A percentile compares a stretch with the other conserved stretches of the same genome.
phyloP scores from a whole-genome alignment of 1,140 invertebrate species.

The Holotrichia oblita region DNA sequence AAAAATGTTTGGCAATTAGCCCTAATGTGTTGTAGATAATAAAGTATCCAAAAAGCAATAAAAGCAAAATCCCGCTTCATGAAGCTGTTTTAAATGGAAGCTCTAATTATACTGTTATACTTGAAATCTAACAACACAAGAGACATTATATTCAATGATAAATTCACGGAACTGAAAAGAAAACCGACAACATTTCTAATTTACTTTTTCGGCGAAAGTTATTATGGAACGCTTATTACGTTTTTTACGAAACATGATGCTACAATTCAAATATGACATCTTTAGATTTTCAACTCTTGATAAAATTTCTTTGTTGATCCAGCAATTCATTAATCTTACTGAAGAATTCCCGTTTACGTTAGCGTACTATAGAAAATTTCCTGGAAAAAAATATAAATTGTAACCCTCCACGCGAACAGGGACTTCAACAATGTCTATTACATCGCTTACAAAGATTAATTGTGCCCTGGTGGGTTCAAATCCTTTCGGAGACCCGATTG shows the following conservation, averaged over 20 bases:
- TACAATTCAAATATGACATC: conserved; percentile 23
- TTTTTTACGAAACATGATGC: not conserved
- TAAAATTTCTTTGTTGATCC: conserved; percentile 29
- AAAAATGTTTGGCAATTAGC: too few species aligned
- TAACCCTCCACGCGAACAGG: not conserved
- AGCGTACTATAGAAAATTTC: conserved; percentile 23
- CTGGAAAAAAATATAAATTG: conserved; percentile 20
- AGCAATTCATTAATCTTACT: conserved; percentile 31
- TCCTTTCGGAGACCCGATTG: not conserved
- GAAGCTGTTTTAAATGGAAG: too few species aligned
- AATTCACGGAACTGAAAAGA: not conserved
- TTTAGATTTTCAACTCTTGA: not conserved
- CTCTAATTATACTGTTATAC: too few species aligned
- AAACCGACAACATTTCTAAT: not conserved
- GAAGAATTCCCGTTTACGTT: conserved; percentile 33
- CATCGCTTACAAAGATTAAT: conserved; percentile 34
- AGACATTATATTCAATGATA: not conserved
- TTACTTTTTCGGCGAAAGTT: not conserved
- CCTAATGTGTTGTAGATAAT: too few species aligned
- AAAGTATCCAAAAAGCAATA: too few species aligned
- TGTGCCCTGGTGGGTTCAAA: conserved; percentile 6
- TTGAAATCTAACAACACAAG: not conserved
- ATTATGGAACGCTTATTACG: not conserved
- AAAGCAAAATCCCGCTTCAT: too few species aligned
- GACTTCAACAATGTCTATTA: conserved; percentile 31